phyloP scores from a whole-genome alignment of 2,797 vertebrate species.

The Rhinophrynus dorsalis region DNA sequence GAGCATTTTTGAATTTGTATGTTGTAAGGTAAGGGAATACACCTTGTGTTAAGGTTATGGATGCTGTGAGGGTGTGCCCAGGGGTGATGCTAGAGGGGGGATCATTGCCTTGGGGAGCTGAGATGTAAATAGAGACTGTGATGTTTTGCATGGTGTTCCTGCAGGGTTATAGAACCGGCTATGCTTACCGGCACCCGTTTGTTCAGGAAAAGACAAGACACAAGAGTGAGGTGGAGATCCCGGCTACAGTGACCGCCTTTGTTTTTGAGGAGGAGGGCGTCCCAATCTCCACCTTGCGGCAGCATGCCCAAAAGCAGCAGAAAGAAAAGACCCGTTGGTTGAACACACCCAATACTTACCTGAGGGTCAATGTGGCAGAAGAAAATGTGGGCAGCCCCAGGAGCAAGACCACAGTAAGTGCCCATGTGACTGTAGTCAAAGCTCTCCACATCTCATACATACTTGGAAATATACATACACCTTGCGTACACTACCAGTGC shows the following conservation, averaged over 20 bases:
- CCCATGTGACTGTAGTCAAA: neutral
- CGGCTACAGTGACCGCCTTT: slow-evolving; percentile 86
- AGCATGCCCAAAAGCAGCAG: slow-evolving; percentile 86
- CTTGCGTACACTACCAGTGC: no score
- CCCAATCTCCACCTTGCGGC: slow-evolving; percentile 74
- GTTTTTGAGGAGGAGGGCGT: slow-evolving; percentile 85
- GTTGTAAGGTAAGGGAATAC: no score
- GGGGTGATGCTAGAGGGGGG: no score
- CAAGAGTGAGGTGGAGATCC: slow-evolving; percentile 90
- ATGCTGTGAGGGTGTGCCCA: no score
- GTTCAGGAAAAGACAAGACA: slow-evolving; percentile 88
- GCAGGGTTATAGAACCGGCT: slow-evolving; percentile 87
- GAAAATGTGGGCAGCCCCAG: slow-evolving; percentile 72
- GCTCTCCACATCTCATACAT: no score
- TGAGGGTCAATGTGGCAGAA: slow-evolving; percentile 84
- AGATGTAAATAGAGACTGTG: no score
- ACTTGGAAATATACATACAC: no score
- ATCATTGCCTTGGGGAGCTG: no score
- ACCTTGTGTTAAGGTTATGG: no score
- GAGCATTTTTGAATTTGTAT: no score
- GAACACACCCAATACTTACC: slow-evolving; percentile 94
- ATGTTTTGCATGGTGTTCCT: neutral
- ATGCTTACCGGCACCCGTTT: slow-evolving; percentile 91
- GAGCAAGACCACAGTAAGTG: slow-evolving; percentile 83
- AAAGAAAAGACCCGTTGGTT: slow-evolving; percentile 96